Evolutionary conservation across 2,888 invertebrate genomes (phyloP), one percentile per base, ranked within the genome.

Genomic region (Aphodius sticticus): DNA sequence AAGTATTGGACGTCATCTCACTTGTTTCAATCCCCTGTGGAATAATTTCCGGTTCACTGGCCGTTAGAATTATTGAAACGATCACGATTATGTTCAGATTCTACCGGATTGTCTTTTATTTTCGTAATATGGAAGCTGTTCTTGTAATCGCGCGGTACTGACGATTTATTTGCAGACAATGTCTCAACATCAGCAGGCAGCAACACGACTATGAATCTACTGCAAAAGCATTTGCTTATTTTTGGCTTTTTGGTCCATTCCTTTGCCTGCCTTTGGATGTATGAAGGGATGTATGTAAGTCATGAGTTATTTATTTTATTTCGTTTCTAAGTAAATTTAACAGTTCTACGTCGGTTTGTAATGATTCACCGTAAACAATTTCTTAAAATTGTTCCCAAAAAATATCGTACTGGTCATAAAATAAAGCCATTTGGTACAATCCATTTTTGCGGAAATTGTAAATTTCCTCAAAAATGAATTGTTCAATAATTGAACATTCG

Each of bases 221-320:
- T 77, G 5, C 38, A 77, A 16, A 79, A 79, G 36, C 79, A 79
- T 38, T 69, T 74, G 3, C 37, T 79, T n/a, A 77, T 79, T 16
- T 79, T 69, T 16, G 77, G 69, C 1, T 79, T 79, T n/a, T 69
- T 79, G 16, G 72, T 79, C 4, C 79, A 79, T 74, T 69, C 53
- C 6, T 79, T 79, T 74, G 76, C 79, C 12, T 79, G 79, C 16
- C 38, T 79, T n/a, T 79, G 79, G 79, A 77, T 74, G 14, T 16
- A 38, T 15, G 76, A 77, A 69, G 79, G 79, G 69, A 16, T 6
- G 7, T n/a, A 69, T 38, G 78, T 78, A 78, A 76, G 78, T 78
- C 69, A 16, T 15, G 9, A 15, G 16, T 71, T 26, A 6, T 16
- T 70, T 71, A 71, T 71, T 71, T 71, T 15, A 71, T 71, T 71